Evolutionary conservation across 2,113 vertebrate species (phyloP).

Genomic region (Scomber japonicus): DNA sequence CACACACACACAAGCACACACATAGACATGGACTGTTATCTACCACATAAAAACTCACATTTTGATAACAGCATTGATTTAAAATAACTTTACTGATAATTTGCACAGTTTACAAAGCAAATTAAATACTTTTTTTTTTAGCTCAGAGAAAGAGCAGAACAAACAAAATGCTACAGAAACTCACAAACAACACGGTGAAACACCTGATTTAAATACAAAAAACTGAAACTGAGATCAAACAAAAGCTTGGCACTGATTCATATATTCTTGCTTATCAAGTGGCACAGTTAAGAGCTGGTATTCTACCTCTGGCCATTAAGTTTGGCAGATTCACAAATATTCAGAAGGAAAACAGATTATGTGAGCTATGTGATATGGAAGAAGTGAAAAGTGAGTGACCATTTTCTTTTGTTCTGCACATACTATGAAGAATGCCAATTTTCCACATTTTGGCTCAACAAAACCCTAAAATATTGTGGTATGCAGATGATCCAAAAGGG

Average conservation of each 20-base stretch:
- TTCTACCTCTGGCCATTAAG: background rate
- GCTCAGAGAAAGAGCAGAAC: background rate
- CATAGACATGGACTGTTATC: background rate
- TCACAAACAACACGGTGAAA: background rate
- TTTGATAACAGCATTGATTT: background rate
- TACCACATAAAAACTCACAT: slow-evolving; percentile 3
- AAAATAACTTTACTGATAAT: background rate
- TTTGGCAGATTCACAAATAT: background rate
- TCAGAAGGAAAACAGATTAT: background rate
- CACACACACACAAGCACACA: slow-evolving; percentile 1
- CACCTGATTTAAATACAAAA: background rate
- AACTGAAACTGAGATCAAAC: background rate
- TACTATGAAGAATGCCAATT: background rate
- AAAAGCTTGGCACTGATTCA: background rate
- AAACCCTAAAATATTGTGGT: background rate
- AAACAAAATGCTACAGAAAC: background rate
- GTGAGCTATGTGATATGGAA: too few relatives aligned
- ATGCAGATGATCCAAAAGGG: background rate
- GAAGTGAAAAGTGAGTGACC: too few relatives aligned
- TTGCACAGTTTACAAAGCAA: background rate
- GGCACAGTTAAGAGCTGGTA: background rate
- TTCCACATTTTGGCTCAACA: background rate
- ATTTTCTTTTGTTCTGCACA: background rate
- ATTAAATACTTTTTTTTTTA: background rate
- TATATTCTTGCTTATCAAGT: background rate